These are phyloP conservation scores for Limonius californicus DNA, from an alignment of 1,140 invertebrate species.

Conservation along the genomic window DNA sequence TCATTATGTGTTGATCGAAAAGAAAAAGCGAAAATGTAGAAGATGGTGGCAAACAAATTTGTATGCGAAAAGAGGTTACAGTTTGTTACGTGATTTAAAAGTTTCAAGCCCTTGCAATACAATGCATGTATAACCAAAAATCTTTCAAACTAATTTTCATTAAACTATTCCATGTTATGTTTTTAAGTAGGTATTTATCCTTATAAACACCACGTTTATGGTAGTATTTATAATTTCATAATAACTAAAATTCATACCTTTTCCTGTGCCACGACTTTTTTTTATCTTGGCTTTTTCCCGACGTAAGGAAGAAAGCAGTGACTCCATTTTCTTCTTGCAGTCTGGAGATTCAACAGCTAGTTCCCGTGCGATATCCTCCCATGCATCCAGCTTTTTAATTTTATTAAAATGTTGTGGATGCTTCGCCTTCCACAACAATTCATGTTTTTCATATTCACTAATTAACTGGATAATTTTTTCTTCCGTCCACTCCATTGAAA, in stretches of 20 bases:
- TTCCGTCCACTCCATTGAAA: background rate
- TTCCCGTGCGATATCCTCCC: background rate
- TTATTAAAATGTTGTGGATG: background rate
- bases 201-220: too few species aligned
- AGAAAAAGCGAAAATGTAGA: too few species aligned
- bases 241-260: background rate
- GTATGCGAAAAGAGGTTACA: too few species aligned
- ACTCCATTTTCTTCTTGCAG: background rate
- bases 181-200: too few species aligned
- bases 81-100: too few species aligned
- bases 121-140: too few species aligned
- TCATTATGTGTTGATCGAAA: too few species aligned
- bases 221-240: too few species aligned
- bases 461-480: background rate
- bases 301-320: background rate
- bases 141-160: too few species aligned
- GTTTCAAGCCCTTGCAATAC: too few species aligned
- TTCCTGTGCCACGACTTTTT: background rate
- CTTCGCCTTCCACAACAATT: background rate
- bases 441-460: background rate
- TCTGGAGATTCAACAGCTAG: background rate
- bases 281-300: background rate
- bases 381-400: background rate
- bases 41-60: too few species aligned
- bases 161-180: too few species aligned